Evolutionary conservation across 2,888 invertebrate species (phyloP), one percentile per base, ranked within the genome.

Genomic region (Antheraea assamensis): DNA sequence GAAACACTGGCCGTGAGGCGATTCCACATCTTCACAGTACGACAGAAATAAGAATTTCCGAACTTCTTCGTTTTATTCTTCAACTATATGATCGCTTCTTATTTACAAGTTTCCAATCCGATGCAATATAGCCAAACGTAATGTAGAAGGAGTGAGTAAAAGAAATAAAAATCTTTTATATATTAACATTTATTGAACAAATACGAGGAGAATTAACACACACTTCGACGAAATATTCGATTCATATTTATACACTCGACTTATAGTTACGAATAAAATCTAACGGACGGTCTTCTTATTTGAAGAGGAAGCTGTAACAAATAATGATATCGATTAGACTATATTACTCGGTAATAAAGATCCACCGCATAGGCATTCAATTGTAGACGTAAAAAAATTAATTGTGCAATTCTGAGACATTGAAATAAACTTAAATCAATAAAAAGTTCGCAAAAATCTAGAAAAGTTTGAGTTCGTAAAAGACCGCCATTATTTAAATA

Each of bases 231-330:
- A n/a, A n/a, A 31, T 68, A 68, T 68, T 68, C 35, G 68, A 31
- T 68, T 68, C 21, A 35, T n/a, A 68, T n/a, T 35, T 35, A 35
- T n/a, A 68, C 10, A n/a, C 35, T 10, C 3, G 35, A 31, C 68
- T 31, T 68, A 66, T 31, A 58, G 58, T 66, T 31, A 68, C 10
- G 8, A 35, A 15, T 68, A 35, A 8, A 35, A 68, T 21, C 21
- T 68, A 35, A 35, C n/a, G 35, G 8, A 35, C n/a, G 35, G n/a
- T 68, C 35, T 68, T 66, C 81, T 87, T 90, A 95, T 82, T 95
- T 95, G 87, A 95, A 95, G 71, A 95, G 90, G 84, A 95, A 93
- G 84, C 95, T 95, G 94, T 80, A 95, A 95, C 81, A 89, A 87
- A 87, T 78, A 74, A 78, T 77, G 71, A 75, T 76, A 71, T 64